phyloP scores from a whole-genome alignment of 2,797 vertebrate species.

The Borostomias antarcticus region DNA sequence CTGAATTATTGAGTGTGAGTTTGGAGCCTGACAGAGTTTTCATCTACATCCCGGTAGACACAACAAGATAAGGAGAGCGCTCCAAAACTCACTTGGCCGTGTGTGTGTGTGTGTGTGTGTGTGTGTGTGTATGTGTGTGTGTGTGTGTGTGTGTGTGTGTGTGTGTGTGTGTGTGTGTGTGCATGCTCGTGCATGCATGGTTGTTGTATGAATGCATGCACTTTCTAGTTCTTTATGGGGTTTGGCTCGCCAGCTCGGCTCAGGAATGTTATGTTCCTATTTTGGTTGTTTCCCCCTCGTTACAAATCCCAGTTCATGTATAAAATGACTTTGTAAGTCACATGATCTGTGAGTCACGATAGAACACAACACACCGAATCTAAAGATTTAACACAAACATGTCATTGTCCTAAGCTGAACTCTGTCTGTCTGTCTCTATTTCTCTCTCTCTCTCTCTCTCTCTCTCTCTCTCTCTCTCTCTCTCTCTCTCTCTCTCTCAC shows the following conservation, averaged over 20 bases:
- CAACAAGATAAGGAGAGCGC: background rate
- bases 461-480: constrained; percentile 30
- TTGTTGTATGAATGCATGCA: too few species aligned
- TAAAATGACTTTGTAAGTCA: too few species aligned
- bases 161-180: constrained; percentile 14
- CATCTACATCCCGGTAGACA: constrained; percentile 11
- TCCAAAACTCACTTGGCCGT: constrained; percentile 8
- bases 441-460: background rate
- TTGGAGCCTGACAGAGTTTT: constrained; percentile 34
- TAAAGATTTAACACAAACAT: too few species aligned
- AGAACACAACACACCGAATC: too few species aligned
- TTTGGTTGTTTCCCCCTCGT: background rate
- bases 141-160: background rate
- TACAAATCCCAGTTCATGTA: constrained; percentile 12
- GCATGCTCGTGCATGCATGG: too few species aligned
- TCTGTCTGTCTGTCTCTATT: constrained; percentile 1
- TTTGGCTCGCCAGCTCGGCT: constrained; percentile 9
- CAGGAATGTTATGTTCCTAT: constrained; percentile 7
- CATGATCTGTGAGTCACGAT: too few species aligned
- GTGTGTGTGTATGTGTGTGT: constrained; percentile 15
- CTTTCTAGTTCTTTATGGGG: background rate
- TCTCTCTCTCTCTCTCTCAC: too few species aligned
- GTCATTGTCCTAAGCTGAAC: too few species aligned
- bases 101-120: constrained; percentile 9
- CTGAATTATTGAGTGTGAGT: constrained; percentile 69